phyloP scores from a whole-genome alignment of 2,888 invertebrate species.

The Pseudococcus viburni region DNA sequence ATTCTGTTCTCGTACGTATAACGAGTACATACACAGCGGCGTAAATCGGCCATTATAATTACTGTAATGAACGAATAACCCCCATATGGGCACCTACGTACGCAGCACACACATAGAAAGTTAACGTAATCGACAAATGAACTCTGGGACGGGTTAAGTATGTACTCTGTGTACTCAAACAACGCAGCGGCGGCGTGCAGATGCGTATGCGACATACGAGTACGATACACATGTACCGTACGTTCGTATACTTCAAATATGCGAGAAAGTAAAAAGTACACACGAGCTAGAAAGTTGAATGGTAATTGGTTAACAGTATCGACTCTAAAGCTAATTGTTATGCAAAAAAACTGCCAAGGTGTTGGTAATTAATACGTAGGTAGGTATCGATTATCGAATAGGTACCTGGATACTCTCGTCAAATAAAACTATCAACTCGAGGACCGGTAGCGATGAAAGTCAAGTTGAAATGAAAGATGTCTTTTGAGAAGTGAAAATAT shows the following conservation, averaged over 20 bases:
- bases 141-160: constrained; percentile 45
- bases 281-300: constrained; percentile 31
- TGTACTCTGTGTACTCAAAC: constrained; percentile 14
- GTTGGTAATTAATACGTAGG: constrained; percentile 24
- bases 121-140: constrained; percentile 54
- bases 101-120: constrained; percentile 20
- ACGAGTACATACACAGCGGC: background rate
- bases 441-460: constrained; percentile 3
- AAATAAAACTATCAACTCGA: background rate
- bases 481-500: background rate
- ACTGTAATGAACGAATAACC: constrained; percentile 47
- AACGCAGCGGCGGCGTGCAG: background rate
- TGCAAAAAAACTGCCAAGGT: constrained; percentile 21
- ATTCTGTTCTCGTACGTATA: background rate
- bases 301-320: constrained; percentile 56
- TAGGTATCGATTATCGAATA: background rate
- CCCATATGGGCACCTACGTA: constrained; percentile 44
- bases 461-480: background rate
- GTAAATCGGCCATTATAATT: constrained; percentile 25
- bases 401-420: background rate
- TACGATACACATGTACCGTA: background rate
- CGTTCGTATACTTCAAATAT: constrained; percentile 1
- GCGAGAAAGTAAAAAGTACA: constrained; percentile 52
- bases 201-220: constrained; percentile 2
- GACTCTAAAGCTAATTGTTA: constrained; percentile 36